Conservation (phyloP, 2,113 vertebrate genomes). For the Pholis gunnellus region DNA sequence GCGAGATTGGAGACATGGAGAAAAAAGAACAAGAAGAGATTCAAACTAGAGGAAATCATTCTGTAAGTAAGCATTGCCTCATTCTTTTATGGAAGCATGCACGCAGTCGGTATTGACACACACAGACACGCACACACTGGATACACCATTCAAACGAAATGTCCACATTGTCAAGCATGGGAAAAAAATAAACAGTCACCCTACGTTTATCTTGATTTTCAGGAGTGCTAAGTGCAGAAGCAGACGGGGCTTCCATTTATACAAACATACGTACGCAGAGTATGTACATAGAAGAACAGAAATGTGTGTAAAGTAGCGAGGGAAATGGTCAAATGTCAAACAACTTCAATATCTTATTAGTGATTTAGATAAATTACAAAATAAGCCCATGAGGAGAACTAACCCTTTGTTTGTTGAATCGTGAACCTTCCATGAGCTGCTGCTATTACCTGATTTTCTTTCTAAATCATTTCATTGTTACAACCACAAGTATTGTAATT, state of each 20-base stretch:
- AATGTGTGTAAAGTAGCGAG: not conserved
- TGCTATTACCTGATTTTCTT: not conserved
- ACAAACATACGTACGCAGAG: not conserved
- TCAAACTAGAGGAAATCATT: constrained; percentile 46
- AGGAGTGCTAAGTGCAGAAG: constrained; percentile 1
- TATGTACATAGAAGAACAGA: not conserved
- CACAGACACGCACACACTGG: not conserved
- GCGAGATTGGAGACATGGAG: constrained; percentile 11
- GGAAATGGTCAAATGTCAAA: constrained; percentile 8
- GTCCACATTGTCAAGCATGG: not conserved
- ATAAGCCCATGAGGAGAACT: not conserved
- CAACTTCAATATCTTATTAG: not conserved
- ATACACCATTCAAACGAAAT: constrained; percentile 4
- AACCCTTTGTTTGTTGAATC: not conserved
- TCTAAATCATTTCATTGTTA: not conserved
- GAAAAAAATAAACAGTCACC: constrained; percentile 18
- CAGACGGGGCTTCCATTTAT: constrained; percentile 14
- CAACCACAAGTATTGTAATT: not conserved
- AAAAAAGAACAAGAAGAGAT: constrained; percentile 36
- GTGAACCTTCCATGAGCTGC: not conserved
- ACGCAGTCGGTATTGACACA: constrained; percentile 3
- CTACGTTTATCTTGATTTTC: constrained; percentile 26
- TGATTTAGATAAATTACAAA: not conserved
- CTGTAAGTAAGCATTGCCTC: constrained; percentile 43
- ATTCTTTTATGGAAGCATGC: constrained; percentile 5